Conservation (phyloP, 1,140 invertebrate species). For the Trachymyrmex cornetzi region DNA sequence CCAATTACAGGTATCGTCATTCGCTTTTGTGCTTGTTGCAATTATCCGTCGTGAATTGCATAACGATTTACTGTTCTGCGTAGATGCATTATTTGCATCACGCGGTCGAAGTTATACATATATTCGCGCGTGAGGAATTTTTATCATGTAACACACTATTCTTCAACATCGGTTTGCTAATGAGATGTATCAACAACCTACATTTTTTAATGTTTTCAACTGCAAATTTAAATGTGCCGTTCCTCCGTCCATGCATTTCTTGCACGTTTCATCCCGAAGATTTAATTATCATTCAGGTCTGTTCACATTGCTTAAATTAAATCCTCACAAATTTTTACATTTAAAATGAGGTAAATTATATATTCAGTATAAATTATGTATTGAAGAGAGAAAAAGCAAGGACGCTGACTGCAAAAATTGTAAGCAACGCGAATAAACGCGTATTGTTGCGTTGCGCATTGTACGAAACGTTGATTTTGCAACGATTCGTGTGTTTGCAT, state of each 20-base stretch:
- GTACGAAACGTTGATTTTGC: too few relatives aligned
- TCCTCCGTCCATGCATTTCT: neutral
- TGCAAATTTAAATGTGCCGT: neutral
- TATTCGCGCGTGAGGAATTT: neutral
- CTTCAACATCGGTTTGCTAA: slow-evolving; percentile 29
- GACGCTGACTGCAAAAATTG: too few relatives aligned
- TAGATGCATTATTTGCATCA: neutral
- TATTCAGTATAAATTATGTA: too few relatives aligned
- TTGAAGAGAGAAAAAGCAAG: too few relatives aligned
- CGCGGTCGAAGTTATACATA: neutral
- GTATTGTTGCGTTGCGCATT: neutral
- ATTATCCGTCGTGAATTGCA: slow-evolving; percentile 59
- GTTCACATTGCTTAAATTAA: too few relatives aligned
- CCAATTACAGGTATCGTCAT: slow-evolving; percentile 76
- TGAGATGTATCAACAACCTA: neutral
- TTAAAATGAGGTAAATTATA: too few relatives aligned
- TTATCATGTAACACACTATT: neutral
- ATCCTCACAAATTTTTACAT: too few relatives aligned
- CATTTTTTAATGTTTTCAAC: neutral
- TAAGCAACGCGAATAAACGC: too few relatives aligned
- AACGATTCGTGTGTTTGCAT: too few relatives aligned
- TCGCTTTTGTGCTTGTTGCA: slow-evolving; percentile 1
- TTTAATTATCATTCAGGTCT: neutral
- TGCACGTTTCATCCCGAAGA: neutral
- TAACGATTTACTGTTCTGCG: slow-evolving; percentile 31